Evolutionary conservation across 2,888 invertebrate genomes (phyloP).

Genomic region (Lydus trimaculatus): DNA sequence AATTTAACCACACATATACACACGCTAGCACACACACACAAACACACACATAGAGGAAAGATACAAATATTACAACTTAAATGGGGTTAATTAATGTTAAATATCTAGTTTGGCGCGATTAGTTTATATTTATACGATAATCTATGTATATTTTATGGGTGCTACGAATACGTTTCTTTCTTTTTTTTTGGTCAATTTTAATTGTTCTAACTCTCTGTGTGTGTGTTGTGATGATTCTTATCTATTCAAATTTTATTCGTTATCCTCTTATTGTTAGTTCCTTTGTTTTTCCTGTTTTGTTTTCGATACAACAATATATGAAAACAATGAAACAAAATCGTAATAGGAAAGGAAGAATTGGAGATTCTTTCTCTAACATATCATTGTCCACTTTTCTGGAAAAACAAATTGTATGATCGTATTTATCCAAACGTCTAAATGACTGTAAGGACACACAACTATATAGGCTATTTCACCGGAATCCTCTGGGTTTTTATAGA

Average conservation of each 20-base stretch:
- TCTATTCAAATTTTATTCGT: neutral
- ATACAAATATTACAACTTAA: neutral
- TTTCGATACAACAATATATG: neutral
- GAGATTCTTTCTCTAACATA: neutral
- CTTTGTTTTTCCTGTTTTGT: neutral
- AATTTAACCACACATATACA: neutral
- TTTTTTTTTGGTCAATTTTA: neutral
- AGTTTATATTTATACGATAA: neutral
- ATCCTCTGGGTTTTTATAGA: constrained; percentile 36
- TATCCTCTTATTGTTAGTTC: neutral
- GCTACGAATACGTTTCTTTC: neutral
- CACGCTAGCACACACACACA: neutral
- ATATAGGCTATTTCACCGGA: constrained; percentile 38
- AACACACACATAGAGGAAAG: neutral
- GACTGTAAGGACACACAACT: constrained; percentile 29
- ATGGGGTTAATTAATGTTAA: constrained; percentile 8
- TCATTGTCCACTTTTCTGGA: constrained; percentile 6
- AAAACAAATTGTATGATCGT: constrained; percentile 39
- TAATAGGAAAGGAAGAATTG: neutral
- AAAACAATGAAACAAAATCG: neutral
- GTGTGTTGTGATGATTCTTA: neutral
- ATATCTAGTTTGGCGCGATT: constrained; percentile 3
- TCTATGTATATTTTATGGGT: neutral
- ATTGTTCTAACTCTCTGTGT: neutral
- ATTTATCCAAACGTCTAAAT: constrained; percentile 39